phyloP scores from a whole-genome alignment of 1,140 invertebrate species.

The Drosophila subobscura region DNA sequence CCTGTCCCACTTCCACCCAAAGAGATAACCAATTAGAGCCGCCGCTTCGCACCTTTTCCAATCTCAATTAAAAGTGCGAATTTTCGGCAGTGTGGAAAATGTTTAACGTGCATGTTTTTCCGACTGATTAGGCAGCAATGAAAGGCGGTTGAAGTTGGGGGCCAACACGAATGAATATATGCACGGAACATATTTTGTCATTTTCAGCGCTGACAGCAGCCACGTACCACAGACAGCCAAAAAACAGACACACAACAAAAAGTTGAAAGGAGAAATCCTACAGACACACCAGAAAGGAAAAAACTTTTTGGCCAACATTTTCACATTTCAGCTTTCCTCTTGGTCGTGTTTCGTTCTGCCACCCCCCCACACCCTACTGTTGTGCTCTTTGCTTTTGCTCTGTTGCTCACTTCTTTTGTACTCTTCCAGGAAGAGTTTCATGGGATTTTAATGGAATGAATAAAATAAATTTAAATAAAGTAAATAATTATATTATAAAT shows the following conservation, averaged over 20 bases:
- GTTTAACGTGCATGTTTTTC: conserved; percentile 57
- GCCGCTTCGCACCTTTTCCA: conserved; percentile 27
- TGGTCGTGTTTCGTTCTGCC: conserved; percentile 5
- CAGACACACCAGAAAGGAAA: not conserved
- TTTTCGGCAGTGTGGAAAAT: conserved; percentile 44
- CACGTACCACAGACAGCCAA: conserved; percentile 11
- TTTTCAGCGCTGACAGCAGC: conserved; percentile 38
- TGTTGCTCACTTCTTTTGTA: too few species aligned
- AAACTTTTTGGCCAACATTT: conserved; percentile 61
- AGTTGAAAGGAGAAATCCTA: conserved; percentile 21
- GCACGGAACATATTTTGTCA: conserved; percentile 43
- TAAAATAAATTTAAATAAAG: too few species aligned
- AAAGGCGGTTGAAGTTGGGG: too few species aligned
- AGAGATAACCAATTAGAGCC: conserved; percentile 50
- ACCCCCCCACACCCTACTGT: not conserved
- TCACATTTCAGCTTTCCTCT: conserved; percentile 25
- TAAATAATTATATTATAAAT: too few species aligned
- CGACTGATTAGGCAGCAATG: conserved; percentile 54
- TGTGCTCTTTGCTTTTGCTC: too few species aligned
- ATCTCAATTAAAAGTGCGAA: conserved; percentile 59
- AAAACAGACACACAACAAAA: conserved; percentile 2
- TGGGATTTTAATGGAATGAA: too few species aligned
- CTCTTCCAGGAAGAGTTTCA: too few species aligned
- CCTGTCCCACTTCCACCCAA: conserved; percentile 5
- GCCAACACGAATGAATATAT: not conserved